phyloP scores from a whole-genome alignment of 2,888 invertebrate genomes.

The Oscheius sp. region DNA sequence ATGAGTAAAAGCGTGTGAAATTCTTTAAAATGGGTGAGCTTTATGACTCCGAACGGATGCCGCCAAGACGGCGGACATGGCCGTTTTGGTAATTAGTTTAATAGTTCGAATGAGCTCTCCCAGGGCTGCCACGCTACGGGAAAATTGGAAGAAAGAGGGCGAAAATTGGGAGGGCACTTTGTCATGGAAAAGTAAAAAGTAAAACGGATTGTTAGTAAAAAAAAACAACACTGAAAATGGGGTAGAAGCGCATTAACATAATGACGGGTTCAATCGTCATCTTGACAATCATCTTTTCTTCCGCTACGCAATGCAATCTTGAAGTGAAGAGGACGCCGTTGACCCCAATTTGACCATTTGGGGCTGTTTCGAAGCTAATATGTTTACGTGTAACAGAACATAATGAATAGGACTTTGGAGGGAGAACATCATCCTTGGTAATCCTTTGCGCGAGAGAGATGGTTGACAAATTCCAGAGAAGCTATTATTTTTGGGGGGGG shows the following conservation, averaged over 20 bases:
- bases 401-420: not conserved
- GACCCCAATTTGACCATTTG: slow-evolving; percentile 28
- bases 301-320: not conserved
- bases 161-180: not conserved
- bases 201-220: not conserved
- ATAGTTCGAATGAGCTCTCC: slow-evolving; percentile 25
- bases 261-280: not conserved
- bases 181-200: not conserved
- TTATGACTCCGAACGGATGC: slow-evolving; percentile 10
- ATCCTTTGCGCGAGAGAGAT: not conserved
- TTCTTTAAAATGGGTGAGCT: not conserved
- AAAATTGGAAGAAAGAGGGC: not conserved
- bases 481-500: not conserved
- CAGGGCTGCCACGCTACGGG: not conserved
- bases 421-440: slow-evolving; percentile 9
- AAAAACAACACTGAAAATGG: not conserved
- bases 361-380: slow-evolving; percentile 17
- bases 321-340: slow-evolving; percentile 12
- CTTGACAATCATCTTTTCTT: not conserved
- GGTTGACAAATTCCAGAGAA: not conserved
- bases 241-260: too few species aligned
- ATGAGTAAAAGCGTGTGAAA: too few species aligned
- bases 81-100: slow-evolving; percentile 28
- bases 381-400: not conserved
- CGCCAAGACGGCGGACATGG: not conserved